Percentiles rank a stretch among this genome's conserved stretches.
phyloP scores from a whole-genome alignment of 2,888 invertebrate species.

The Lepidochitona cinerea region DNA sequence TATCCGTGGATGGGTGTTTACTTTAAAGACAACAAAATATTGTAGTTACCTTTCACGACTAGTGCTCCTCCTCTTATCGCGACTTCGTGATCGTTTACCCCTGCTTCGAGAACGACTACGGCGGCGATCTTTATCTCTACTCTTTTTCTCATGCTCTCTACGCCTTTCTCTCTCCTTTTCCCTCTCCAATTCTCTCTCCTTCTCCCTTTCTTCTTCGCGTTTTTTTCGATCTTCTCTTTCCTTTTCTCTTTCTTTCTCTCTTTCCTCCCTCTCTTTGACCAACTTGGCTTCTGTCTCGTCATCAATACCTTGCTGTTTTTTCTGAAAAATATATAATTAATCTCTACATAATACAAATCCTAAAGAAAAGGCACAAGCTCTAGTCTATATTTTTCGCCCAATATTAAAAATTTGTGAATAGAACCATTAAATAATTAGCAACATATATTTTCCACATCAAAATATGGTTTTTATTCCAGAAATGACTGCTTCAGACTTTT shows the following conservation, averaged over 20 bases:
- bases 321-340: conserved; percentile 33
- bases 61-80: conserved; percentile 25
- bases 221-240: conserved; percentile 69
- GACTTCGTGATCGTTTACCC: conserved; percentile 16
- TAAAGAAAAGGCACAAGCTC: no score
- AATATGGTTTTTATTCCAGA: no score
- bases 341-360: no score
- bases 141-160: conserved; percentile 20
- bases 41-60: conserved; percentile 47
- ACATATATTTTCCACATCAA: no score
- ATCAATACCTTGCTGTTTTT: conserved; percentile 42
- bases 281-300: conserved; percentile 42
- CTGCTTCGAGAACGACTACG: conserved; percentile 40
- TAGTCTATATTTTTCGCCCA: no score
- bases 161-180: conserved; percentile 27
- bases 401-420: no score
- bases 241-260: conserved; percentile 74
- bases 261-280: conserved; percentile 70
- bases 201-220: conserved; percentile 36
- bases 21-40: no score
- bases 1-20: no score
- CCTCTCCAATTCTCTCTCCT: conserved; percentile 23
- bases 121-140: conserved; percentile 26
- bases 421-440: no score
- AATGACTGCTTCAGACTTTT: no score